Percentiles rank a stretch among this genome's conserved stretches.
Conservation (phyloP, 2,888 invertebrate genomes). For the Deroplatys truncata region DNA sequence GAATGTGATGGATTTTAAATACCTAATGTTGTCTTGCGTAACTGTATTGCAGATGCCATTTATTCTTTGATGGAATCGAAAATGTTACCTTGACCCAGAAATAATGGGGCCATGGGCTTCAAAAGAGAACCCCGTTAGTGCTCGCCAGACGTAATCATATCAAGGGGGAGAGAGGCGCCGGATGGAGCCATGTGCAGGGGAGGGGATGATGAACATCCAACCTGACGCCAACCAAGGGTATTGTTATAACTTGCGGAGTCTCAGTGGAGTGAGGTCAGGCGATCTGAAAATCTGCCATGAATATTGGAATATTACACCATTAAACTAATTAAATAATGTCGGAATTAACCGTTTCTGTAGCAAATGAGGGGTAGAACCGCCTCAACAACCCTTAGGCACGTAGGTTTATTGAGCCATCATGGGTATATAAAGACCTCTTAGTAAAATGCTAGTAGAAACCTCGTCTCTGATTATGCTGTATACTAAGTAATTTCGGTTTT, state of each 20-base stretch:
- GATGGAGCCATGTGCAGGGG: neutral
- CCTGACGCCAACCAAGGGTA: neutral
- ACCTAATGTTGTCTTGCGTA: too few species aligned
- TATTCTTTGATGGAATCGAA: neutral
- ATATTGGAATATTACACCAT: neutral
- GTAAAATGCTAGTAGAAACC: too few species aligned
- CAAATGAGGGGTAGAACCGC: too few species aligned
- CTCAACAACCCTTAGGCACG: too few species aligned
- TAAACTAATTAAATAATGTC: neutral
- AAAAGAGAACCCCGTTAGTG: neutral
- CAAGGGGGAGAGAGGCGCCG: neutral
- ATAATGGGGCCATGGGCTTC: neutral
- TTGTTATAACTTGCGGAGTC: neutral
- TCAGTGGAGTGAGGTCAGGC: neutral
- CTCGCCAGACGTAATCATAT: neutral
- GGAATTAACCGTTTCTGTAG: too few species aligned
- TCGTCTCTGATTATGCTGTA: too few species aligned
- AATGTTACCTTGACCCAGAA: neutral
- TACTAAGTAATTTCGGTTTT: too few species aligned
- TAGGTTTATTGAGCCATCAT: too few species aligned
- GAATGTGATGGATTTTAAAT: too few species aligned
- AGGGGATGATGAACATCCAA: neutral
- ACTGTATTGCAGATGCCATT: neutral
- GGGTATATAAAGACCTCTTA: too few species aligned
- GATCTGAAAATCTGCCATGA: neutral